phyloP scores from a whole-genome alignment of 2,113 vertebrate species.

The Colossoma macropomum region DNA sequence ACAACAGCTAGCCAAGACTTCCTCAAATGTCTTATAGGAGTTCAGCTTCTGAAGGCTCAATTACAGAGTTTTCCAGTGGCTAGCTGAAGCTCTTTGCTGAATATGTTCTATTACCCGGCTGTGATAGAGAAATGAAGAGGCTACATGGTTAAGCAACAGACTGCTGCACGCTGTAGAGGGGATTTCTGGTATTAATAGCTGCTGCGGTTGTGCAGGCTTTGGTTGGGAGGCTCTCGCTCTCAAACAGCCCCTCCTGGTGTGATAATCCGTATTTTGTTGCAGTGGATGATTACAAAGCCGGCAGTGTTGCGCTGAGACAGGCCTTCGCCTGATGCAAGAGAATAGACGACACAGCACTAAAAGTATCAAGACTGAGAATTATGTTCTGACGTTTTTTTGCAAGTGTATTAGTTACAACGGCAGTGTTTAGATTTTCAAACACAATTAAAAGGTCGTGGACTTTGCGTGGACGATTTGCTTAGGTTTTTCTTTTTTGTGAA shows the following conservation, averaged over 20 bases:
- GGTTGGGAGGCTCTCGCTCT: slow-evolving; percentile 71
- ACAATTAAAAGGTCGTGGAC: slow-evolving; percentile 27
- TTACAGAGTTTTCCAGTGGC: slow-evolving; percentile 71
- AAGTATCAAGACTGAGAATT: slow-evolving; percentile 20
- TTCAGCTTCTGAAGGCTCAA: background rate
- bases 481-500: background rate
- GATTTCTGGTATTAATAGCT: slow-evolving; percentile 76
- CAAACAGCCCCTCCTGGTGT: slow-evolving; percentile 71
- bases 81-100: slow-evolving; percentile 81
- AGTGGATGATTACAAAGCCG: slow-evolving; percentile 79
- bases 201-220: slow-evolving; percentile 70
- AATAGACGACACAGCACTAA: slow-evolving; percentile 43
- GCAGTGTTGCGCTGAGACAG: slow-evolving; percentile 73
- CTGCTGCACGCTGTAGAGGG: slow-evolving; percentile 71
- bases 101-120: slow-evolving; percentile 76
- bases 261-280: slow-evolving; percentile 82
- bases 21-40: background rate
- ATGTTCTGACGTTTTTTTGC: background rate
- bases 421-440: slow-evolving; percentile 1
- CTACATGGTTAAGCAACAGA: slow-evolving; percentile 71
- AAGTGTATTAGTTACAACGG: slow-evolving; percentile 10
- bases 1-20: background rate
- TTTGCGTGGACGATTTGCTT: slow-evolving; percentile 43
- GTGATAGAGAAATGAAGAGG: slow-evolving; percentile 78
- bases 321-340: slow-evolving; percentile 70